phyloP scores from a whole-genome alignment of 2,113 vertebrate genomes.

The Myrmophylax atrothorax region DNA sequence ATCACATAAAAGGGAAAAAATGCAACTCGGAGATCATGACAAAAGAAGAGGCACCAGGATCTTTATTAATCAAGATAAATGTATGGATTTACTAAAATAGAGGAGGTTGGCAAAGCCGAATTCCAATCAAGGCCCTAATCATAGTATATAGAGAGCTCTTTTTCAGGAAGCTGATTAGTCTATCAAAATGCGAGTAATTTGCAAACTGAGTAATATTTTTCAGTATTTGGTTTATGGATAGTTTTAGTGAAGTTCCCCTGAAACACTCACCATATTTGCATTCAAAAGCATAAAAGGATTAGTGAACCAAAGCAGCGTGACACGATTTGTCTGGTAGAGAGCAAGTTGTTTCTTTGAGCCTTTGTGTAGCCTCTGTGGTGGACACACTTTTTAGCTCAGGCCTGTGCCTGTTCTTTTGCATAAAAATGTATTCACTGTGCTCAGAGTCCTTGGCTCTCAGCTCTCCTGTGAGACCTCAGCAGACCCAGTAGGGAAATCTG shows the following conservation, averaged over 20 bases:
- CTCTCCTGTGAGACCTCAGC: neutral
- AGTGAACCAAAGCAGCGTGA: neutral
- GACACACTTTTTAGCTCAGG: neutral
- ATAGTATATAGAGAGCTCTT: neutral
- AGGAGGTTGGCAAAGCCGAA: neutral
- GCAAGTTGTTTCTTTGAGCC: neutral
- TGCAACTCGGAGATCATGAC: rapidly evolving
- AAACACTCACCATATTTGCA: neutral
- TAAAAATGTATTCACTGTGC: neutral
- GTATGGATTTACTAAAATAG: neutral
- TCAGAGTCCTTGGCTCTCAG: neutral
- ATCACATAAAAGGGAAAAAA: neutral
- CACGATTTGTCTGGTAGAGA: neutral
- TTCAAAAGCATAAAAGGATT: neutral
- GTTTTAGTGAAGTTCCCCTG: neutral
- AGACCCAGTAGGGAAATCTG: neutral
- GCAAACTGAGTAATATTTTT: neutral
- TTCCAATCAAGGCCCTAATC: neutral
- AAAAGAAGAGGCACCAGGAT: neutral
- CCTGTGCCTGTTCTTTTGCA: neutral
- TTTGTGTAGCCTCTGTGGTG: neutral
- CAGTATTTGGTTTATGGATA: neutral
- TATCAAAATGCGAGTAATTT: conserved; percentile 18
- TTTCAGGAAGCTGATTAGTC: conserved; percentile 17
- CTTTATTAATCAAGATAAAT: neutral